Evolutionary conservation across 2,797 vertebrate species (phyloP), one percentile per base, ranked within the genome.

Genomic region (Ctenosaura bakeri): DNA sequence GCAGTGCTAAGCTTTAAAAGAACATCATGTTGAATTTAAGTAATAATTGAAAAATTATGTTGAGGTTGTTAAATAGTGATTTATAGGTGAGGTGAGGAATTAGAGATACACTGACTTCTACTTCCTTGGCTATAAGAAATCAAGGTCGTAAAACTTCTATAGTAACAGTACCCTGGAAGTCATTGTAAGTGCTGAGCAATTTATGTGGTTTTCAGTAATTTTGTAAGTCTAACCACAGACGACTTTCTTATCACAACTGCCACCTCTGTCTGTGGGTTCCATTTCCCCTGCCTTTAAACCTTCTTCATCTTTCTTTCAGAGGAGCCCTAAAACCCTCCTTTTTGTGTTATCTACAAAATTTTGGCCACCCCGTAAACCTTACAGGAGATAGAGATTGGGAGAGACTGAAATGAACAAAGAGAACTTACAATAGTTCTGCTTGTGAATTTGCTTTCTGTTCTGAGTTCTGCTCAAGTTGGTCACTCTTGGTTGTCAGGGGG

Each of bases 181-280:
- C 89, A 22, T 89, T 84, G 86, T 87, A 90, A 90, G 88, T 88
- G 74, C 87, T 88, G 91, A 92, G 90, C 86, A 52, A 92, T 93
- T 94, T 91, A 93, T 92, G 95, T 94, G 94, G 91, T 89, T 92
- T 9, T 56, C 80, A 6, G 24, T 90, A 5, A 9, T 54, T 42
- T 84, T 76, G 94, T 85, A 46, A 88, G 88, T 78, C 91, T 93
- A 94, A 94, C 93, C 93, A 86, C 94, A 95, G 91, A 95, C 91
- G 89, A 46, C 89, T 92, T 92, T 90, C 62, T 83, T 77, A 84
- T 91, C 52, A 16, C 20, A 77, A 46, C 76, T 83, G 46, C 0
- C 1, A 10, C 83, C 74, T 83, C 79, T n/a, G 87, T 90, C 93
- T 90, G 91, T 90, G 90, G 93, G 84, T 66, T 91, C 8, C 2